Base-by-base conservation (phyloP, 2,888 invertebrate species). In the Laothoe populi region DNA sequence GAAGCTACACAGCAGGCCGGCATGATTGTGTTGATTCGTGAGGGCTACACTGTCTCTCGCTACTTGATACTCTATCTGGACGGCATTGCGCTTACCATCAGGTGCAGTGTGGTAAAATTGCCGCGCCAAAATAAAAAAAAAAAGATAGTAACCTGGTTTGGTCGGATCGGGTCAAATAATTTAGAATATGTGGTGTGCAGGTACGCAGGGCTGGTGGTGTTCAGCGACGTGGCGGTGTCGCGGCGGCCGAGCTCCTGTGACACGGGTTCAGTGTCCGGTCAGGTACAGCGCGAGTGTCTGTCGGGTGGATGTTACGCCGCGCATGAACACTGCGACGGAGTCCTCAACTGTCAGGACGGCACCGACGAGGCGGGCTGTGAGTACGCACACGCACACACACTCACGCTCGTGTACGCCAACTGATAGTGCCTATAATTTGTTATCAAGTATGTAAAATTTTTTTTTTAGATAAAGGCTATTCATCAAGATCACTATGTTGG, bases 221-320 rank as follows among this genome's bases (percentile, higher is more conserved):
- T 99, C 80, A 98, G 97, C 59, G 99, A 99, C 88, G 97, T 98
- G 57, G 92, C 95, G 45, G 93, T 98, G 53, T 94, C 96, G 0
- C 93, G 96, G 0, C 94, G 96, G 19, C 91, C 92, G 5, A 94
- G 94, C 23, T 90, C 83, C 61, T 98, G 98, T 79, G 97, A 98
- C 86, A 84, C 87, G 24, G 95, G 98, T 2, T 5, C 26, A 5
- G 26, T 26, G 26, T 26, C 26, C 26, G 26, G 26, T 26, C 26
- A 2, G 26, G 26, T 26, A 0, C 94, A 94, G 65, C 95, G 93
- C 0, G 97, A 98, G 79, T 99, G 98, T 75, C 90, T 98, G 59
- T 95, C 95, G 70, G 96, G 96, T 3, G 94, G 95, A 60, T 99
- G 99, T 87, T 99, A 96, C 87, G 93, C 95, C 42, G 70, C 95